Evolutionary conservation across 2,888 invertebrate genomes (phyloP).

Genomic region (Melanchra persicariae): DNA sequence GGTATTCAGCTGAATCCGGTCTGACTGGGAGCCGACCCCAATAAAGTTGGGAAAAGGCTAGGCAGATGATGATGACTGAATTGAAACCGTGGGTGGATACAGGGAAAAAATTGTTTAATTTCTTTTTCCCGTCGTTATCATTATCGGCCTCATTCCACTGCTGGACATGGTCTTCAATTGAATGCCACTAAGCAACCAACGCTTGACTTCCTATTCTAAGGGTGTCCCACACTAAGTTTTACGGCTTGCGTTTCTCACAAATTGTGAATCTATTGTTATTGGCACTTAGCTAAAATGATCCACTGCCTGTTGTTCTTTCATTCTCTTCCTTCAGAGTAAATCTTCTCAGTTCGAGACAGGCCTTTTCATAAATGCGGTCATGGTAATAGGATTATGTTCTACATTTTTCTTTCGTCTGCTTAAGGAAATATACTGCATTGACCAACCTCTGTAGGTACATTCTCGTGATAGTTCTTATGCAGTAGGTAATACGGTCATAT

Average conservation of each 20-base stretch:
- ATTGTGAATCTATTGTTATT: too few species aligned
- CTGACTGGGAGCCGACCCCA: too few species aligned
- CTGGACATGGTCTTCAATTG: background rate
- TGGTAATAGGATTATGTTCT: background rate
- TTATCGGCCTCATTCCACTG: background rate
- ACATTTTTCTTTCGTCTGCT: background rate
- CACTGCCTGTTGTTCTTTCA: background rate
- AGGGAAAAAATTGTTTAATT: too few species aligned
- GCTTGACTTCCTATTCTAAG: too few species aligned
- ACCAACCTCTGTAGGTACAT: background rate
- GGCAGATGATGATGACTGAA: too few species aligned
- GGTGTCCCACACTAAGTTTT: too few species aligned
- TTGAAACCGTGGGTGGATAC: too few species aligned
- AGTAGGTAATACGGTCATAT: background rate
- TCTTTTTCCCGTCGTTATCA: background rate
- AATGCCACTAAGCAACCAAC: too few species aligned
- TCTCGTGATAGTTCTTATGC: background rate
- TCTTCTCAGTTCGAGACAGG: background rate
- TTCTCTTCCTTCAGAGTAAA: background rate
- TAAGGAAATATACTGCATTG: background rate
- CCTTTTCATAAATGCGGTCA: background rate
- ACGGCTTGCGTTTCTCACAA: too few species aligned
- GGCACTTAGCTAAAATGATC: too few species aligned
- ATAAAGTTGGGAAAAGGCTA: too few species aligned
- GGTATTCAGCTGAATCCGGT: too few species aligned